These are phyloP conservation scores for Odobenus rosmarus DNA, from an alignment of 2,113 vertebrate genomes.

Conservation along the genomic window DNA sequence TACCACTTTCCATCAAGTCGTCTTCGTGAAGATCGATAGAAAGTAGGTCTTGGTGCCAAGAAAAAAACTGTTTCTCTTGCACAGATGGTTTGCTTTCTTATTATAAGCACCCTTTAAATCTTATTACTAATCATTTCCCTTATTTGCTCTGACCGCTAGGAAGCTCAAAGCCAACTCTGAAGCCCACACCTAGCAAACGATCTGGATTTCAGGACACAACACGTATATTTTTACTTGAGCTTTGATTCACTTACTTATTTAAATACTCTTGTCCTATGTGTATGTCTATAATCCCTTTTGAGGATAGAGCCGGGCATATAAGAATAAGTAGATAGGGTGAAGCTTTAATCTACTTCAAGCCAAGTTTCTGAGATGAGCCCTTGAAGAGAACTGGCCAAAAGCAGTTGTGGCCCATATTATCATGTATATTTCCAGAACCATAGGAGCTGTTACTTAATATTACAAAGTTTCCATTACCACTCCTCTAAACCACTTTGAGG, in stretches of 20 bases:
- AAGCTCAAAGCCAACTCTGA: neutral
- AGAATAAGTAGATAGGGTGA: neutral
- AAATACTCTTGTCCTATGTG: neutral
- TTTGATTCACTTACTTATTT: neutral
- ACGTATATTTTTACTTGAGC: neutral
- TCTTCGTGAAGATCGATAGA: neutral
- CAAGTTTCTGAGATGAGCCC: neutral
- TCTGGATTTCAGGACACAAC: neutral
- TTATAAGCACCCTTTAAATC: neutral
- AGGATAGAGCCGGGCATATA: neutral
- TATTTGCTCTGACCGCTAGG: neutral
- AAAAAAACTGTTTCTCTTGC: neutral
- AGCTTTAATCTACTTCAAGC: neutral
- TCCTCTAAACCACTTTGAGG: neutral
- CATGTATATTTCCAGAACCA: neutral
- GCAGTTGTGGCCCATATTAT: neutral
- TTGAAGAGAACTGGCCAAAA: neutral
- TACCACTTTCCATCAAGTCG: neutral
- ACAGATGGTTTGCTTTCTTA: neutral
- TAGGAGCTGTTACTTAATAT: neutral
- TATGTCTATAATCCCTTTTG: neutral
- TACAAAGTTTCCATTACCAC: neutral
- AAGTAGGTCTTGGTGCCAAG: neutral
- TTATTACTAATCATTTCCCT: neutral
- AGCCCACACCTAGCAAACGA: neutral